A percentile compares a stretch with the other conserved stretches of the same genome.
Conservation (phyloP, 2,797 vertebrate species). For the Gymnopithys bicolor region DNA sequence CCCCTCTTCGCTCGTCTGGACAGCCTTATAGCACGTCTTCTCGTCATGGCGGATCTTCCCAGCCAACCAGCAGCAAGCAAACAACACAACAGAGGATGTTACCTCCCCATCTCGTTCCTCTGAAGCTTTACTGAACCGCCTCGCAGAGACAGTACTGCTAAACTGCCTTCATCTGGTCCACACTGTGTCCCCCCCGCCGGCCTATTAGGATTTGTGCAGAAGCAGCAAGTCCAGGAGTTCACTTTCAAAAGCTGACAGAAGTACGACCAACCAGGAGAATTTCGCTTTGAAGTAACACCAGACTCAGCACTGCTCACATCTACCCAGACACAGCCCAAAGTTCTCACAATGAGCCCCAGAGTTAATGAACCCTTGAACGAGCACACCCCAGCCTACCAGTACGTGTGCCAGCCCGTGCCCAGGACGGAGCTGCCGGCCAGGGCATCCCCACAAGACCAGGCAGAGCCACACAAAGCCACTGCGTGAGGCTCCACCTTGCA, state of each 20-base stretch:
- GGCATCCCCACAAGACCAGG: neutral
- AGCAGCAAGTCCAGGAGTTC: slow-evolving; percentile 13
- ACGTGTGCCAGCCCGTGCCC: neutral
- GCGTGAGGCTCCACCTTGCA: neutral
- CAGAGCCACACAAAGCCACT: neutral
- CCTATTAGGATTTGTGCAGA: neutral
- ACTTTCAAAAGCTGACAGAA: slow-evolving; percentile 24
- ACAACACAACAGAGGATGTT: slow-evolving; percentile 82
- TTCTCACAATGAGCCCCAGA: neutral
- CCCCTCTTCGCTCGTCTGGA: slow-evolving; percentile 90
- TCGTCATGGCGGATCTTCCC: slow-evolving; percentile 90
- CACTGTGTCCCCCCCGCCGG: neutral
- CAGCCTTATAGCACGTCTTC: slow-evolving; percentile 92
- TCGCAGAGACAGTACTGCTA: slow-evolving; percentile 44
- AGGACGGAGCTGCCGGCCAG: neutral
- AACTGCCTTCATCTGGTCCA: neutral
- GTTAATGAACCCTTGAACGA: neutral
- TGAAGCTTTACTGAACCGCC: slow-evolving; percentile 48
- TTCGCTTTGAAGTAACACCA: slow-evolving; percentile 28
- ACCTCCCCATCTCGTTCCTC: slow-evolving; percentile 50
- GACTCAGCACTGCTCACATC: neutral
- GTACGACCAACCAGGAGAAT: neutral
- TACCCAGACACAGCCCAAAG: neutral
- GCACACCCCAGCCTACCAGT: neutral
- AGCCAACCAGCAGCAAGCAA: slow-evolving; percentile 76